Percentiles rank a stretch among this genome's conserved stretches.
phyloP scores from a whole-genome alignment of 1,140 invertebrate genomes.

The Papilio polyxenes region DNA sequence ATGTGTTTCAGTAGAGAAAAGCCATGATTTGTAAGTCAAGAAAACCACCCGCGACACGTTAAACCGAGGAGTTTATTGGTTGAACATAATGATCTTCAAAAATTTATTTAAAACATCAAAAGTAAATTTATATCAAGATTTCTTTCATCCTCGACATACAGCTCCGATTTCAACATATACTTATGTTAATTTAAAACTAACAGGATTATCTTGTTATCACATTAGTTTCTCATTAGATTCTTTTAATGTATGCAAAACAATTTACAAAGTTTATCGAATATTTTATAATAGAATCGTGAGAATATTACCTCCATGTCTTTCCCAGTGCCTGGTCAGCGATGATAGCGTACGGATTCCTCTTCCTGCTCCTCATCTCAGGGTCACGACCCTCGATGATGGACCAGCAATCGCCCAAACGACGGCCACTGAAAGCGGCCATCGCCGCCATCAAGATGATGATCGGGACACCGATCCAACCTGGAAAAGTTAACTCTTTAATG shows the following conservation, averaged over 20 bases:
- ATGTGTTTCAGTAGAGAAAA: not conserved
- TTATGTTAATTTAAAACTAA: constrained; percentile 3
- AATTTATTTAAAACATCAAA: too few relatives aligned
- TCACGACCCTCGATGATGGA: constrained; percentile 85
- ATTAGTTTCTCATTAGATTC: not conserved
- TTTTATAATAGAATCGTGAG: not conserved
- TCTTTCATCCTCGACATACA: not conserved
- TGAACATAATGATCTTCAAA: not conserved
- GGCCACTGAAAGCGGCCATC: constrained; percentile 83
- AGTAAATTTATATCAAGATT: not conserved
- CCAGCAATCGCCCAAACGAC: constrained; percentile 85
- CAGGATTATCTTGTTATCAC: constrained; percentile 1
- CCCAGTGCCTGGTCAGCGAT: constrained; percentile 84
- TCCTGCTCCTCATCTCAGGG: constrained; percentile 81
- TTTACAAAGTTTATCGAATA: not conserved
- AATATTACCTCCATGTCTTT: constrained; percentile 81
- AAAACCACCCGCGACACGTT: too few relatives aligned
- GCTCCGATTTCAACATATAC: not conserved
- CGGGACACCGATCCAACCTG: constrained; percentile 85
- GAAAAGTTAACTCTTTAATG: constrained; percentile 41
- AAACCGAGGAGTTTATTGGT: not conserved
- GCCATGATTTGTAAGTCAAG: not conserved
- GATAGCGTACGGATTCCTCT: constrained; percentile 85
- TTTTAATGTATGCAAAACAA: constrained; percentile 6
- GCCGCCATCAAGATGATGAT: constrained; percentile 82